Percentiles rank a stretch among this genome's conserved stretches.
phyloP scores from a whole-genome alignment of 2,797 vertebrate species.

The Mormyrus hasselquistii region DNA sequence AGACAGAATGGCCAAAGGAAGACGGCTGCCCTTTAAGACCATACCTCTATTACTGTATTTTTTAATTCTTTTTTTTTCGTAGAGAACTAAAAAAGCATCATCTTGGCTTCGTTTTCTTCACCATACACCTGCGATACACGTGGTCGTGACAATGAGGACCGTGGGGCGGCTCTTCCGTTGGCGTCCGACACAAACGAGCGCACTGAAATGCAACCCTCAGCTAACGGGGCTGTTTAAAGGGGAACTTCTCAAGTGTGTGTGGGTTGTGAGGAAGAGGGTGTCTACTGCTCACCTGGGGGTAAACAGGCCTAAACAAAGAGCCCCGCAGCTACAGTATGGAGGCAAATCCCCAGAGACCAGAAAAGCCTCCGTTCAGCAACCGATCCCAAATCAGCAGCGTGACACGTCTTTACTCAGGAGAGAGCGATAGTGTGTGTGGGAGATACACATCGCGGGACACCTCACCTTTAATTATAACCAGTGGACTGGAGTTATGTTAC shows the following conservation, averaged over 20 bases:
- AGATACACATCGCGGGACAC: not conserved
- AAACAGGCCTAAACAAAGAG: not conserved
- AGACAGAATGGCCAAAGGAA: not conserved
- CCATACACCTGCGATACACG: not conserved
- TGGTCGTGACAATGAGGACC: not conserved
- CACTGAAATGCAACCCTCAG: not conserved
- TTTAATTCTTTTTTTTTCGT: not conserved
- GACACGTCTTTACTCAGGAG: not conserved
- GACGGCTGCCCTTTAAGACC: not conserved
- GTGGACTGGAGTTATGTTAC: not conserved
- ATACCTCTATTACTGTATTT: not conserved
- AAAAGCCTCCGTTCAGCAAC: too few relatives aligned
- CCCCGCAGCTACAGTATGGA: not conserved
- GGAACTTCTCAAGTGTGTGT: not conserved
- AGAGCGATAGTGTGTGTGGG: not conserved
- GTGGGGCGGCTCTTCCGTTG: not conserved
- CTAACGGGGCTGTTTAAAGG: not conserved
- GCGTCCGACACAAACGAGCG: not conserved
- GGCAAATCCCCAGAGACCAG: not conserved
- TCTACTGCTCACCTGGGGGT: not conserved
- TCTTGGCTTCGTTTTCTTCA: not conserved
- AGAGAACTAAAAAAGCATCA: not conserved
- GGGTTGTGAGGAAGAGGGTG: not conserved
- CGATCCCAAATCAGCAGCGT: not conserved
- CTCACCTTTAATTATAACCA: constrained; percentile 15